Percentiles rank a stretch among this genome's conserved stretches.
Conservation (phyloP, 2,888 invertebrate genomes). For the Dastarcus helophoroides region DNA sequence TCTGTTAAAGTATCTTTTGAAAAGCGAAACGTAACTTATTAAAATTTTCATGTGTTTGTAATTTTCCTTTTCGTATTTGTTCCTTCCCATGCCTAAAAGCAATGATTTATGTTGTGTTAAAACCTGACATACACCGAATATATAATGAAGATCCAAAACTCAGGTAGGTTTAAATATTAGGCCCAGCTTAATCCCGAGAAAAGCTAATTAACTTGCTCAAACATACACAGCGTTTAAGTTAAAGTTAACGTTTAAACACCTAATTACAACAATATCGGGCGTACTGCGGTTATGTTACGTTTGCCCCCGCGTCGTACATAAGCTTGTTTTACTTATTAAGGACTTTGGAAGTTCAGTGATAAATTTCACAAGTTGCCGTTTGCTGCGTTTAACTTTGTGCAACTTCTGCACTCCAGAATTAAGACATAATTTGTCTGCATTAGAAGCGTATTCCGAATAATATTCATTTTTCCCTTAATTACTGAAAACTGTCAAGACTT, state of each 20-base stretch:
- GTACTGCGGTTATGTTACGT: slow-evolving; percentile 1
- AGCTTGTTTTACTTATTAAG: slow-evolving; percentile 1
- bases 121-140: too few relatives aligned
- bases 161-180: too few relatives aligned
- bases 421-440: slow-evolving; percentile 15
- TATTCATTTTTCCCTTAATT: not conserved
- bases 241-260: slow-evolving; percentile 19
- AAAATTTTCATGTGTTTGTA: too few relatives aligned
- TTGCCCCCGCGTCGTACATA: too few relatives aligned
- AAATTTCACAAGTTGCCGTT: slow-evolving; percentile 11
- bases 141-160: too few relatives aligned
- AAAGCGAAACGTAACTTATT: too few relatives aligned
- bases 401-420: slow-evolving; percentile 14
- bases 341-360: slow-evolving; percentile 12
- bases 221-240: slow-evolving; percentile 18
- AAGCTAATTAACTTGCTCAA: slow-evolving; percentile 15
- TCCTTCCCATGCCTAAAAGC: too few relatives aligned
- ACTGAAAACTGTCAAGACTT: too few relatives aligned
- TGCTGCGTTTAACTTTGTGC: slow-evolving; percentile 3
- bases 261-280: slow-evolving; percentile 23
- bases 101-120: too few relatives aligned
- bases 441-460: not conserved
- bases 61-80: too few relatives aligned
- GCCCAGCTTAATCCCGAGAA: too few relatives aligned
- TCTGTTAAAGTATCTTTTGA: too few relatives aligned